Conservation (phyloP, 2,113 vertebrate genomes). For the Anoplopoma fimbria region DNA sequence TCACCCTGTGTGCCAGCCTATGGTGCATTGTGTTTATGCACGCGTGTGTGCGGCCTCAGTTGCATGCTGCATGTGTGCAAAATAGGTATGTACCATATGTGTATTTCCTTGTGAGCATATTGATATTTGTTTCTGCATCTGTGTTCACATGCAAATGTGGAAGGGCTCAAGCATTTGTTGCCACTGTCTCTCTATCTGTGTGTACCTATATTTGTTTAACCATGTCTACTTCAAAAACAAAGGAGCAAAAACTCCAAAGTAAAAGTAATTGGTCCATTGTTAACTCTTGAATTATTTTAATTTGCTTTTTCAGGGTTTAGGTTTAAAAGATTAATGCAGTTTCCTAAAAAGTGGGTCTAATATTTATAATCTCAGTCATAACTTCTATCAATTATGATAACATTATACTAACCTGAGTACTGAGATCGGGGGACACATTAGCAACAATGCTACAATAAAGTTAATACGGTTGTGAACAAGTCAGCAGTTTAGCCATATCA, state of each 20-base stretch:
- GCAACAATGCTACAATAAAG: not conserved
- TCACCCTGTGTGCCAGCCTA: conserved; percentile 4
- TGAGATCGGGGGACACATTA: not conserved
- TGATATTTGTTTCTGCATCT: conserved; percentile 30
- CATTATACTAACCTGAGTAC: not conserved
- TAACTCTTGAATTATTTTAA: not conserved
- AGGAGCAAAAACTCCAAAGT: not conserved
- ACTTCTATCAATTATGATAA: not conserved
- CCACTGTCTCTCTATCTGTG: not conserved
- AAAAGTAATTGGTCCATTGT: not conserved
- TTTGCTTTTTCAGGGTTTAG: not conserved
- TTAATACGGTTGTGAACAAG: not conserved
- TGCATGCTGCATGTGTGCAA: conserved; percentile 4
- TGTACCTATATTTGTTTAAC: not conserved
- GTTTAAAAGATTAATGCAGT: not conserved
- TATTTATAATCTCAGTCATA: not conserved
- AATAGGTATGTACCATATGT: not conserved
- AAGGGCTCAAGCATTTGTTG: not conserved
- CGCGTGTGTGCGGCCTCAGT: not conserved
- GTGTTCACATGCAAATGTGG: conserved; percentile 28
- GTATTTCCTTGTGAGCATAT: conserved; percentile 12
- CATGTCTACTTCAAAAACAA: not conserved
- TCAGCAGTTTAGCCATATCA: not conserved
- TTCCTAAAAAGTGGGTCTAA: not conserved
- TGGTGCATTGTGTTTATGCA: not conserved